Base-by-base conservation (phyloP, 2,797 vertebrate species). In the Sphenodon punctatus region DNA sequence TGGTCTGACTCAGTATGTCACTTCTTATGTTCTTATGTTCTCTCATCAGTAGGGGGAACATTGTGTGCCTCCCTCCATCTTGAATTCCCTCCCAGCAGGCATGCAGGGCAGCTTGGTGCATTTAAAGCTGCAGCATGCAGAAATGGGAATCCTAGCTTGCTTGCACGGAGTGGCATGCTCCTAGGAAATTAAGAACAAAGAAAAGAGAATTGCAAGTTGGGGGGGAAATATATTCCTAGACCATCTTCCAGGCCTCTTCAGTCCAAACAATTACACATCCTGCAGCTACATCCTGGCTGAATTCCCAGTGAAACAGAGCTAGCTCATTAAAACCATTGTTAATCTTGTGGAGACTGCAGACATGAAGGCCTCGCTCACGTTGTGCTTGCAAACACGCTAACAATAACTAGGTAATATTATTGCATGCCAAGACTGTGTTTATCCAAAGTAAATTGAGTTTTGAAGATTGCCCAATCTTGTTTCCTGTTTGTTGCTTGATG, bases 371-470 rank as follows among this genome's bases (percentile, higher is more conserved):
- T 66, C 66, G 22, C 32, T 46, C 43, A 25, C 32, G 12, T 16
- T 30, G n/a, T 13, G 23, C 22, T 49, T 3, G 2, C 72, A 69
- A 11, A 17, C 5, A 27, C 41, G 48, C 32, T 55, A 49, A 5
- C 49, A 38, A 6, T 12, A 56, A 15, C 25, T 4, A 2, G 4
- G 23, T 36, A 49, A n/a, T 41, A 6, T 32, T 39, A 4, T 39
- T 32, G 5, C 32, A 69, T 43, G 12, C 20, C 42, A 20, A 32
- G 12, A 14, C 8, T 22, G 19, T 0, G 0, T 53, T 70, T 34
- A 36, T 23, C 13, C 46, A 13, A 27, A 19, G 4, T 45, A 41
- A 34, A 65, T 27, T 51, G 10, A 0, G 3, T 8, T 8, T 4
- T 13, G 30, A 27, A 34, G 39, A 27, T 55, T 78, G 61, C 17